Base-by-base conservation (phyloP, 35 echinoderm and acorn worm species). In the Stichopus chloronotus region DNA sequence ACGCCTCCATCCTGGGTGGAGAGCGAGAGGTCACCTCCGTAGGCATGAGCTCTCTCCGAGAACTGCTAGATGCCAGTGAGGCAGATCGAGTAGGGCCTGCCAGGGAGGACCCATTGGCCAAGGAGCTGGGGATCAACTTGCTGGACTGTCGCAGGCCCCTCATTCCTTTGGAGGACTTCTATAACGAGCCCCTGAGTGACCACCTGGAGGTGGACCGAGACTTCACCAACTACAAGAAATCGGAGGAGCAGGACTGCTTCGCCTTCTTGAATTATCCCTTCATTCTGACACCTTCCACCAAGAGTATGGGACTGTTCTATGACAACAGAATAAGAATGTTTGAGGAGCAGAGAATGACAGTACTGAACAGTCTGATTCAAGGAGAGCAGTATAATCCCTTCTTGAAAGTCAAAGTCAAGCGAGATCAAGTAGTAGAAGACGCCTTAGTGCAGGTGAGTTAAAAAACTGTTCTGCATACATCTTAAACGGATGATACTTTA, bases 161-260 rank as follows among this genome's bases (percentile, higher is more conserved):
- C 2, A 95, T 99, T 76, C 91, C 97, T n/a, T 96, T 99, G 65
- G 90, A 87, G 54, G 97, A 99, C 61, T 99, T 99, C 63, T 96
- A 96, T 55, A 99, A 99, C 92, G 97, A 99, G 87, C 95, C 97
- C 11, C 84, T 99, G 9, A 96, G 94, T 92, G 97, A 99, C 43
- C 93, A 95, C 63, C 63, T 99, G 55, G 97, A 96, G 69, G 76
- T 99, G 4, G 95, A 96, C 55, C 78, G 94, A 19, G 97, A 96
- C 79, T 99, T 99, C 59, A 95, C 97, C 14, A 85, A 90, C 23
- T 96, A 95, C 85, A 99, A 99, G 85, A 99, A 94, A 92, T 88
- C 96, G 13, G 63, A 76, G 72, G 90, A 91, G 2, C 69, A 78
- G n/a, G 87, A 89, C 61, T 92, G 72, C 59, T 99, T 99, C 68